A percentile compares a stretch with the other conserved stretches of the same genome.
Evolutionary conservation across 2,888 invertebrate genomes (phyloP).

Genomic region (Agonum fuliginosum): DNA sequence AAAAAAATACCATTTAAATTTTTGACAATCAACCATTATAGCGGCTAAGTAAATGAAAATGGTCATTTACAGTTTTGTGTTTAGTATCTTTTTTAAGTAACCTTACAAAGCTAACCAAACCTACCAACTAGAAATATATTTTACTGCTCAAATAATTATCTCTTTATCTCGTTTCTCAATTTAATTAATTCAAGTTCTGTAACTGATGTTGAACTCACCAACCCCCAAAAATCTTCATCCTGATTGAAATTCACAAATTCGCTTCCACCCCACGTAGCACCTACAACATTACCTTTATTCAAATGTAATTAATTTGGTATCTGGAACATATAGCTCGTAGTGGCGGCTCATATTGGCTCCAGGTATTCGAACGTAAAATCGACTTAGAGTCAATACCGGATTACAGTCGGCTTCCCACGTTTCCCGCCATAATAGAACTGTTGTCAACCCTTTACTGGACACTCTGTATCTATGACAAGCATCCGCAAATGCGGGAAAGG

Average conservation of each 20-base stretch:
- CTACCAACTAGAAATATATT: too few relatives aligned
- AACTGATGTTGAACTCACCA: too few relatives aligned
- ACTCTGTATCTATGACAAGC: neutral
- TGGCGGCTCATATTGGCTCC: neutral
- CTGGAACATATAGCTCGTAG: neutral
- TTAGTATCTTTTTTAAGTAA: too few relatives aligned
- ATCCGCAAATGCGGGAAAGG: too few relatives aligned
- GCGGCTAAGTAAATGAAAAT: too few relatives aligned
- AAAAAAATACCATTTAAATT: too few relatives aligned
- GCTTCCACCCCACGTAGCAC: neutral
- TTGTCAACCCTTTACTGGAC: constrained; percentile 43
- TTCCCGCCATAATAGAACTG: constrained; percentile 28
- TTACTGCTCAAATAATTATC: too few relatives aligned
- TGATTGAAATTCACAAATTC: neutral
- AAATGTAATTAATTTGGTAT: constrained; percentile 40
- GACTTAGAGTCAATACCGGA: constrained; percentile 20
- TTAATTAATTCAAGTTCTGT: too few relatives aligned
- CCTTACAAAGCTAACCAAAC: too few relatives aligned
- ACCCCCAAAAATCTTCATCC: neutral
- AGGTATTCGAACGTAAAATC: constrained; percentile 41
- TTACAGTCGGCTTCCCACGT: constrained; percentile 35
- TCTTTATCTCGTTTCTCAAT: too few relatives aligned
- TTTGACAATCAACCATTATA: too few relatives aligned
- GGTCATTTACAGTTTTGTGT: too few relatives aligned
- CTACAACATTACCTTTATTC: constrained; percentile 8